These are phyloP conservation scores for Incurvaria masculella DNA, from an alignment of 2,888 invertebrate genomes.

Conservation along the genomic window DNA sequence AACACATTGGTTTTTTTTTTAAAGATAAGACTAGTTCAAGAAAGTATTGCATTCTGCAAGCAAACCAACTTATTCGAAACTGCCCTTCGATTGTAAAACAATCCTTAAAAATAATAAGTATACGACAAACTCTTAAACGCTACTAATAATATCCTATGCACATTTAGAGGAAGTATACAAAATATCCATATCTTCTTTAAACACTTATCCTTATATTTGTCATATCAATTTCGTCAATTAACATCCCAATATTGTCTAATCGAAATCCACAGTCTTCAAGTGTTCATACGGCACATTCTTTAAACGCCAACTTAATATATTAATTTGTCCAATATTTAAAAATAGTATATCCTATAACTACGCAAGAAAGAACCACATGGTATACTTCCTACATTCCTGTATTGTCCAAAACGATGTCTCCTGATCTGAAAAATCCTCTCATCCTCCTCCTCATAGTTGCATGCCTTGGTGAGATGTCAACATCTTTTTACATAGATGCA, in stretches of 20 bases:
- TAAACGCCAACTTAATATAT: not conserved
- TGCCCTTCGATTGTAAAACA: not conserved
- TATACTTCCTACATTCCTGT: not conserved
- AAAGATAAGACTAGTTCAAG: not conserved
- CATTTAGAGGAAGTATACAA: not conserved
- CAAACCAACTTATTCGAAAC: not conserved
- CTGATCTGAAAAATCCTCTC: too few relatives aligned
- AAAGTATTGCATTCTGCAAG: not conserved
- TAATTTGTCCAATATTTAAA: not conserved
- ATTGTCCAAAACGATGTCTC: not conserved
- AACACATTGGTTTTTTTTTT: not conserved
- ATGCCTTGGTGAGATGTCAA: too few relatives aligned
- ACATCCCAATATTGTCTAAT: not conserved
- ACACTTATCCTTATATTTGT: not conserved
- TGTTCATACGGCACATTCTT: not conserved
- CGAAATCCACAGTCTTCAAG: not conserved
- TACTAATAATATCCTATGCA: not conserved
- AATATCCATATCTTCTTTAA: not conserved
- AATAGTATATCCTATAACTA: not conserved
- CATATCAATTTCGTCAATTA: not conserved
- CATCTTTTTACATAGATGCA: too few relatives aligned
- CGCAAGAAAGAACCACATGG: not conserved
- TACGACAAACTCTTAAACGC: too few relatives aligned
- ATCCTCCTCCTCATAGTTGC: too few relatives aligned
- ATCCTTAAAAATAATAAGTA: not conserved